These are phyloP conservation scores for Podotricha telesiphe DNA, from an alignment of 2,888 invertebrate genomes.

Conservation along the genomic window DNA sequence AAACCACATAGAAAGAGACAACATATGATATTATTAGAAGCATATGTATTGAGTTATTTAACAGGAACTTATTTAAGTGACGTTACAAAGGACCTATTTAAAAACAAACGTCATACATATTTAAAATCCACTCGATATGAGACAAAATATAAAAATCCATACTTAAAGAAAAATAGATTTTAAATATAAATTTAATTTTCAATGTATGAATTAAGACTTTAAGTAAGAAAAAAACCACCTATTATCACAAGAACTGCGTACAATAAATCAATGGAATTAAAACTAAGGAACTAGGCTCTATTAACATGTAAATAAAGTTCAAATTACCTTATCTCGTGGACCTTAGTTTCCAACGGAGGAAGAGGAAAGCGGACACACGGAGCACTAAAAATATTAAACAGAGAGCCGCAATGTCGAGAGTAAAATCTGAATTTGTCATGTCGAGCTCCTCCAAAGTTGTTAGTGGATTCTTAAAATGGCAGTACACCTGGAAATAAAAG, in stretches of 20 bases:
- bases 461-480: conserved; percentile 92
- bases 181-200: background rate
- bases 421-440: conserved; percentile 91
- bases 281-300: conserved; percentile 25
- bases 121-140: background rate
- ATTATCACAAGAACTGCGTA: conserved; percentile 39
- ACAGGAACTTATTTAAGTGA: no score
- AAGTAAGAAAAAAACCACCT: conserved; percentile 24
- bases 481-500: conserved; percentile 85
- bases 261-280: conserved; percentile 2
- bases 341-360: conserved; percentile 93
- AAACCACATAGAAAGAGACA: background rate
- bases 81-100: no score
- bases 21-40: background rate
- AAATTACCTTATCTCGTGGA: conserved; percentile 85
- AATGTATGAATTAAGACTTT: background rate
- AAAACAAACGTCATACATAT: background rate
- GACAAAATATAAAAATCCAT: background rate
- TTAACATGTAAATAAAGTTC: background rate
- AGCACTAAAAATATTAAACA: conserved; percentile 91
- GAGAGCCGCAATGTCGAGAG: conserved; percentile 90
- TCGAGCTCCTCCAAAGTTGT: conserved; percentile 94
- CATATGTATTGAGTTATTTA: no score
- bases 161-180: background rate
- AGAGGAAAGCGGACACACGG: conserved; percentile 91